These are phyloP conservation scores for Microtus oregoni DNA, from an alignment of 2,113 vertebrate species.

Conservation along the genomic window DNA sequence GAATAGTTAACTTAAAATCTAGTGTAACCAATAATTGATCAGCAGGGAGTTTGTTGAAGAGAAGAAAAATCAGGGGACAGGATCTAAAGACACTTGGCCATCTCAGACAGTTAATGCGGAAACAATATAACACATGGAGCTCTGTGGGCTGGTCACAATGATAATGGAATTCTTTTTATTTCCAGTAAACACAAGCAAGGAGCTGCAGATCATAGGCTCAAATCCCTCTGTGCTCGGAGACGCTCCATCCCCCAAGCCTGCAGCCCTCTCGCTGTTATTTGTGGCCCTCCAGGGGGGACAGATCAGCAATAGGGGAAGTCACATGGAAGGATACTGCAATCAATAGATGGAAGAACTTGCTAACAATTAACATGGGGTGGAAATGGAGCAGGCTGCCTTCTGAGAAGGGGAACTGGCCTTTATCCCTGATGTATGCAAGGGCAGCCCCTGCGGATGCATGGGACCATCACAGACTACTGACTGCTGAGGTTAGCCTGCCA, in stretches of 20 bases:
- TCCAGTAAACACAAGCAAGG: not conserved
- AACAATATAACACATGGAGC: not conserved
- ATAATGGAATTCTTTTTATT: not conserved
- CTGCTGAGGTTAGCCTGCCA: not conserved
- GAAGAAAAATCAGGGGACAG: not conserved
- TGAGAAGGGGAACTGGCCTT: not conserved
- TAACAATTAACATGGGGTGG: not conserved
- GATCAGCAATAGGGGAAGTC: not conserved
- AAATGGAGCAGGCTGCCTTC: not conserved
- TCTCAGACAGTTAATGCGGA: not conserved
- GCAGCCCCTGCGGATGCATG: not conserved
- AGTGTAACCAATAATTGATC: not conserved
- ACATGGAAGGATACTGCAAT: not conserved
- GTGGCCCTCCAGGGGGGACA: not conserved
- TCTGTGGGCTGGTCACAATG: not conserved
- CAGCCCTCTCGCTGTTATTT: fast-evolving
- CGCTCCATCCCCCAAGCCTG: not conserved
- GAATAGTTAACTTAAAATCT: not conserved
- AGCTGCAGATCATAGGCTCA: not conserved
- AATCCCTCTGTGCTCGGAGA: not conserved
- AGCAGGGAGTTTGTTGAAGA: not conserved
- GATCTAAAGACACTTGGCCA: not conserved
- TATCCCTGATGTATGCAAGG: fast-evolving
- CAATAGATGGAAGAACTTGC: not conserved
- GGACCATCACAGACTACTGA: no score